A percentile compares a stretch with the other conserved stretches of the same genome.
Conservation (phyloP, 2,113 vertebrate genomes). For the Syngnathus scovelli region DNA sequence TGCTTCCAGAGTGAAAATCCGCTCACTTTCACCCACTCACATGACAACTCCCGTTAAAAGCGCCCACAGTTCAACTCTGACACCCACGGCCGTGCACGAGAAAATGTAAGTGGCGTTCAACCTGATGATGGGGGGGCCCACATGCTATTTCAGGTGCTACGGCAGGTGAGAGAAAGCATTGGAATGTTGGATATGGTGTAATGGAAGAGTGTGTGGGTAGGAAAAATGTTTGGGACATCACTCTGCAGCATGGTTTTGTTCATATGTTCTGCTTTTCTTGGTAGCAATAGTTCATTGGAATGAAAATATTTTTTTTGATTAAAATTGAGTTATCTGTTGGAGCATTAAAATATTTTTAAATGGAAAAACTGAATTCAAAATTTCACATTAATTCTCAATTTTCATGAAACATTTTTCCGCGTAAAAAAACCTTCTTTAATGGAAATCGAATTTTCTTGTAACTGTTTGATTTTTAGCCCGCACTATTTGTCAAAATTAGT, state of each 20-base stretch:
- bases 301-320: background rate
- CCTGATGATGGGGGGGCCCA: slow-evolving; percentile 39
- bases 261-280: background rate
- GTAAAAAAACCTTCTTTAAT: too few relatives aligned
- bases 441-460: too few relatives aligned
- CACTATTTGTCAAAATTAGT: too few relatives aligned
- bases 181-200: slow-evolving; percentile 23
- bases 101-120: slow-evolving; percentile 56
- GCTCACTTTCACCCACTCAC: slow-evolving; percentile 43
- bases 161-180: slow-evolving; percentile 21
- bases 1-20: slow-evolving; percentile 20
- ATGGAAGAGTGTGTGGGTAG: background rate
- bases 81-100: slow-evolving; percentile 51
- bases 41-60: slow-evolving; percentile 46
- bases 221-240: background rate
- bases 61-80: slow-evolving; percentile 43
- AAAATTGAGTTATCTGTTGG: too few relatives aligned
- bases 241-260: background rate
- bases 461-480: too few relatives aligned
- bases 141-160: slow-evolving; percentile 42
- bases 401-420: too few relatives aligned
- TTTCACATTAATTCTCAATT: too few relatives aligned
- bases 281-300: background rate
- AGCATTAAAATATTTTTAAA: too few relatives aligned
- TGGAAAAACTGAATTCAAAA: too few relatives aligned